Evolutionary conservation across 2,113 vertebrate genomes (phyloP), one percentile per base, ranked within the genome.

Genomic region (Cephalopholis sonnerati): DNA sequence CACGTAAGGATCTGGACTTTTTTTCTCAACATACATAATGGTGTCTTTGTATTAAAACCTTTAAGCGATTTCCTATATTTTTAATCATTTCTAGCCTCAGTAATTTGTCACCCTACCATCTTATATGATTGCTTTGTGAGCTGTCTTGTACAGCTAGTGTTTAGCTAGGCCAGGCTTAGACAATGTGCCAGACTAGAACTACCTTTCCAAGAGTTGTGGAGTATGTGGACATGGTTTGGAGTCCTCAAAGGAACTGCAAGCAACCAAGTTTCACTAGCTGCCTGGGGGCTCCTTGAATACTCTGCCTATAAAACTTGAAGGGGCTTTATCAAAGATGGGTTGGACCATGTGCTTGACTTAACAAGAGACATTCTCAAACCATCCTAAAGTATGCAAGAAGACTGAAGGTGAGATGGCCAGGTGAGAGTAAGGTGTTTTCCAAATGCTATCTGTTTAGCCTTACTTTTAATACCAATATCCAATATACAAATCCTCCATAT

Each of bases 1-100:
- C 96, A 88, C 88, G 92, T 93, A 92, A 92, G 92, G 36, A 63
- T 71, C 3, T 77, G 20, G 29, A 27, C n/a, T 0, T 29, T 53
- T 66, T 58, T 66, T 61, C 20, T 58, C 8, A 24, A 10, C 29
- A 27, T 76, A 36, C 18, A 46, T 59, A 20, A 62, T 44, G 3
- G 3, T 71, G 29, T 36, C 5, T 55, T 6, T 70, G 25, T 17
- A 29, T 24, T 86, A 9, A 55, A 32, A 41, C 13, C 18, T 51
- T 61, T 59, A 67, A 53, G 8, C 16, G 1, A 6, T 29, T 83
- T 27, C 65, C 22, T 24, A 25, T 80, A 1, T n/a, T 36, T 46
- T 68, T 0, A 48, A 54, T 29, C 4, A 27, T 2, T 59, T 64
- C 17, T 39, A 22, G 13, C 13, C 8, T 55, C 22, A 64, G 36